A percentile compares a stretch with the other conserved stretches of the same genome.
phyloP scores from a whole-genome alignment of 2,797 vertebrate genomes.

The Karalla daura region DNA sequence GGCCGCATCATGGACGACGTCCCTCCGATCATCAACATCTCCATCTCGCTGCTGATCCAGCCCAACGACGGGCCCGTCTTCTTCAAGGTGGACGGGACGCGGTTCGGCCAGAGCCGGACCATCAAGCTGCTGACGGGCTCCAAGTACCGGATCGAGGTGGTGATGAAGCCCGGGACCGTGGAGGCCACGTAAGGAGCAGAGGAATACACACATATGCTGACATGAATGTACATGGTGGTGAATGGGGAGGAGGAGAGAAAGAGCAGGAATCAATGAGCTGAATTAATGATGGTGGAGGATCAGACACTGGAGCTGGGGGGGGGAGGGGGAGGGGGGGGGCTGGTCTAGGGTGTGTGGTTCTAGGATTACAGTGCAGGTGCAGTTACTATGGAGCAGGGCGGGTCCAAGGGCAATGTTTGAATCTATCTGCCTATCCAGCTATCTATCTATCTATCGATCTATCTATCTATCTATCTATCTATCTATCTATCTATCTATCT shows the following conservation, averaged over 20 bases:
- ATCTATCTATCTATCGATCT: too few relatives aligned
- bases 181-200: constrained; percentile 89
- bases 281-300: too few relatives aligned
- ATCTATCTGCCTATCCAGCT: too few relatives aligned
- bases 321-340: neutral
- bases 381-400: constrained; percentile 8
- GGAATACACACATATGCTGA: too few relatives aligned
- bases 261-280: too few relatives aligned
- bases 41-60: constrained; percentile 92
- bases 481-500: too few relatives aligned
- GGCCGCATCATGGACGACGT: constrained; percentile 89
- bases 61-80: constrained; percentile 96
- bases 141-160: constrained; percentile 95
- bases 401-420: too few relatives aligned
- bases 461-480: too few relatives aligned
- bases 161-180: constrained; percentile 89
- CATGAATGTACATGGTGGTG: neutral
- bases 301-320: constrained; percentile 9
- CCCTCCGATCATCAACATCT: constrained; percentile 90
- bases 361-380: neutral
- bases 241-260: neutral
- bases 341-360: neutral
- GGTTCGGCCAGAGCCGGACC: constrained; percentile 96
- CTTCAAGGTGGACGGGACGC: constrained; percentile 96
- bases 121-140: constrained; percentile 97